Evolutionary conservation across 2,113 vertebrate species (phyloP).

Genomic region (Oophaga pumilio): DNA sequence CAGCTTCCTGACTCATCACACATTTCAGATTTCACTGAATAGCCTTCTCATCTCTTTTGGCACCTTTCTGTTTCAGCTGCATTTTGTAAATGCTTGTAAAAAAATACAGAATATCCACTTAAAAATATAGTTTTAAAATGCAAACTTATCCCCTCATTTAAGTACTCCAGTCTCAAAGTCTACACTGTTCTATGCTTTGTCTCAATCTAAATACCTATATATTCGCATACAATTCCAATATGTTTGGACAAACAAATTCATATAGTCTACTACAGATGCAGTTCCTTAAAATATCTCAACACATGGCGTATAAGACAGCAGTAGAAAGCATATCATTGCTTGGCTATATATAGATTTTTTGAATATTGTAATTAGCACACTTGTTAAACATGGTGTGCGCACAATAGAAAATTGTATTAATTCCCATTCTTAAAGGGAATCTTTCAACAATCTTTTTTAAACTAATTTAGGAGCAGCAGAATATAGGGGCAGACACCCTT

Average conservation of each 20-base stretch:
- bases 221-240: neutral
- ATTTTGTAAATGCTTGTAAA: neutral
- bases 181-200: neutral
- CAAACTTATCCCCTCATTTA: neutral
- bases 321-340: neutral
- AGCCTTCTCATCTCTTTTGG: neutral
- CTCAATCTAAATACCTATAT: neutral
- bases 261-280: neutral
- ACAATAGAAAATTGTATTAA: neutral
- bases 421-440: neutral
- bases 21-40: slow-evolving; percentile 12
- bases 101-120: neutral
- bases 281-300: neutral
- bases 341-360: neutral
- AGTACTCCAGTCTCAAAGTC: neutral
- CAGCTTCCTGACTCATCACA: slow-evolving; percentile 27
- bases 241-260: neutral
- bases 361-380: neutral
- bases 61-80: slow-evolving; percentile 7
- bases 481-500: no score
- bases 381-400: neutral
- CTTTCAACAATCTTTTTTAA: no score
- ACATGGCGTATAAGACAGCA: neutral
- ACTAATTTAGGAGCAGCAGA: no score
- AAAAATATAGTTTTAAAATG: slow-evolving; percentile 3